Conservation (phyloP, 2,888 invertebrate species). For the Corythucha ciliata region DNA sequence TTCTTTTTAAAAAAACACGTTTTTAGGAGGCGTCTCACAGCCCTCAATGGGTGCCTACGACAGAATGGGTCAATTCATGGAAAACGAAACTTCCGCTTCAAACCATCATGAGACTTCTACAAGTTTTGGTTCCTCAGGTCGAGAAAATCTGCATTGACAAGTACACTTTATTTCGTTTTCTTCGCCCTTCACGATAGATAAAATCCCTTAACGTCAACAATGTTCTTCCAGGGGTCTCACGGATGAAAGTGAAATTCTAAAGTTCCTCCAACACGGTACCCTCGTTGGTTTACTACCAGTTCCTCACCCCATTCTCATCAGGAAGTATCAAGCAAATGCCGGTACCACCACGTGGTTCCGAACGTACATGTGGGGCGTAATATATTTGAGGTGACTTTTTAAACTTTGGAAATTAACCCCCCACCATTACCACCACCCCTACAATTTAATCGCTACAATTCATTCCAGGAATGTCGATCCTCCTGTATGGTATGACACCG, state of each 20-base stretch:
- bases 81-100: conserved; percentile 93
- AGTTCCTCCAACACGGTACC: conserved; percentile 97
- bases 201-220: too few relatives aligned
- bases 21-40: too few relatives aligned
- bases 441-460: conserved; percentile 27
- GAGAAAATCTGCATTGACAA: conserved; percentile 99
- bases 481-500: conserved; percentile 99
- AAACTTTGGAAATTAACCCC: too few relatives aligned
- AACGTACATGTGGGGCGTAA: conserved; percentile 99
- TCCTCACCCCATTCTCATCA: conserved; percentile 96
- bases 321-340: conserved; percentile 97
- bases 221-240: conserved; percentile 71
- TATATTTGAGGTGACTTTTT: conserved; percentile 88
- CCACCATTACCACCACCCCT: neutral
- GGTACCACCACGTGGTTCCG: conserved; percentile 99
- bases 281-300: conserved; percentile 94
- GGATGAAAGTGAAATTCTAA: conserved; percentile 98
- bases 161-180: conserved; percentile 47
- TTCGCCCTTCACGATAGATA: too few relatives aligned
- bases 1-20: too few relatives aligned
- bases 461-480: conserved; percentile 87
- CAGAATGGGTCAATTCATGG: conserved; percentile 95
- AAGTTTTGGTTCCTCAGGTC: conserved; percentile 98
- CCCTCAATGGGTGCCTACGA: conserved; percentile 88
- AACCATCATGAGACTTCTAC: conserved; percentile 96